Percentiles rank a stretch among this genome's conserved stretches.
phyloP scores from a whole-genome alignment of 2,113 vertebrate species.

The Enhydra lutris region DNA sequence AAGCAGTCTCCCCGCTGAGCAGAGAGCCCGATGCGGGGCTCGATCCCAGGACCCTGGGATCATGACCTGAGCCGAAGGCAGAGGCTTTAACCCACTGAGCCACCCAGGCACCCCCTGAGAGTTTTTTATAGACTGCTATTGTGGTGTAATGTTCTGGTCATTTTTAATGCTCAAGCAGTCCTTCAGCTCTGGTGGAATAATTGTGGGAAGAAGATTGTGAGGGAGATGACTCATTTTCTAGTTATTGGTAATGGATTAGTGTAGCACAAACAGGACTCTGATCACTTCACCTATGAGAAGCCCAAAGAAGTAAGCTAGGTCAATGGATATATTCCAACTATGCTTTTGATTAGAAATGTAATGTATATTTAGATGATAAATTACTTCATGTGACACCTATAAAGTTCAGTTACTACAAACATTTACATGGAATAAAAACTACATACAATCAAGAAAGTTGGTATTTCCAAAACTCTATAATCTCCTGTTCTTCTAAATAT shows the following conservation, averaged over 20 bases:
- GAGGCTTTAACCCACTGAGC: too few species aligned
- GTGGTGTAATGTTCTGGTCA: not conserved
- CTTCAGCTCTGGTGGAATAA: not conserved
- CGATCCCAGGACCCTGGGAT: too few species aligned
- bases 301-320: not conserved
- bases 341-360: not conserved
- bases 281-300: not conserved
- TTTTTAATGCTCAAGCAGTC: not conserved
- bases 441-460: not conserved
- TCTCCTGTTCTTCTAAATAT: not conserved
- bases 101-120: too few species aligned
- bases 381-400: not conserved
- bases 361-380: slow-evolving; percentile 2
- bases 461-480: not conserved
- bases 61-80: too few species aligned
- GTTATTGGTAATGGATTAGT: not conserved
- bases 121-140: not conserved
- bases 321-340: not conserved
- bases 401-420: not conserved
- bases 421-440: slow-evolving; percentile 17
- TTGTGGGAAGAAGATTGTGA: not conserved
- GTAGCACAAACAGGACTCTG: not conserved
- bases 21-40: too few species aligned
- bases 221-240: not conserved
- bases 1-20: too few species aligned